phyloP scores from a whole-genome alignment of 2,113 vertebrate species.

The Noturus placidus region DNA sequence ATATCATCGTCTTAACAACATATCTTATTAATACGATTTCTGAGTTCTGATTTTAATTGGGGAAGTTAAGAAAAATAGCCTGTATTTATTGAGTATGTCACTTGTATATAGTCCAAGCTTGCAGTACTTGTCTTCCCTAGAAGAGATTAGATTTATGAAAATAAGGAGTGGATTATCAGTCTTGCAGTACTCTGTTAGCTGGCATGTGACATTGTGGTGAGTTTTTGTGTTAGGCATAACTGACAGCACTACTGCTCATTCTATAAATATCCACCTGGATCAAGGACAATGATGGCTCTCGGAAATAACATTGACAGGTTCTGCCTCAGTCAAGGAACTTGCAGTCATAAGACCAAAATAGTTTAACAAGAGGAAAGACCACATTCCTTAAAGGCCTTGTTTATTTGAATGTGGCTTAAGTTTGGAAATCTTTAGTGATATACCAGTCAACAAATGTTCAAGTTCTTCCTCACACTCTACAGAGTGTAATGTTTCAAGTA shows the following conservation, averaged over 20 bases:
- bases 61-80: not conserved
- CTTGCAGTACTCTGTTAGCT: conserved; percentile 16
- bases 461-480: conserved; percentile 21
- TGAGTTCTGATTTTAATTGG: not conserved
- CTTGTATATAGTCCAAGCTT: not conserved
- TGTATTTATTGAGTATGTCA: not conserved
- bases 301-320: conserved; percentile 51
- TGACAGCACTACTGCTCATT: conserved; percentile 31
- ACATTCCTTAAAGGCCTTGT: conserved; percentile 40
- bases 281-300: conserved; percentile 41
- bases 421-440: conserved; percentile 31
- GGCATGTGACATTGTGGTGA: conserved; percentile 10
- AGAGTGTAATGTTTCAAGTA: conserved; percentile 23
- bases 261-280: conserved; percentile 54
- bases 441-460: conserved; percentile 34
- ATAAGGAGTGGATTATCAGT: conserved; percentile 16
- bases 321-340: conserved; percentile 34
- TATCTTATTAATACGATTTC: not conserved
- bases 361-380: conserved; percentile 45
- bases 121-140: not conserved
- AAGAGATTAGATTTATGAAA: not conserved
- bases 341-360: conserved; percentile 52
- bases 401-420: conserved; percentile 43
- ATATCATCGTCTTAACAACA: not conserved
- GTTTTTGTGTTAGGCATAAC: conserved; percentile 39